Evolutionary conservation across 1,140 invertebrate species (phyloP), one percentile per base, ranked within the genome.

Genomic region (Hypsibius dujardini): DNA sequence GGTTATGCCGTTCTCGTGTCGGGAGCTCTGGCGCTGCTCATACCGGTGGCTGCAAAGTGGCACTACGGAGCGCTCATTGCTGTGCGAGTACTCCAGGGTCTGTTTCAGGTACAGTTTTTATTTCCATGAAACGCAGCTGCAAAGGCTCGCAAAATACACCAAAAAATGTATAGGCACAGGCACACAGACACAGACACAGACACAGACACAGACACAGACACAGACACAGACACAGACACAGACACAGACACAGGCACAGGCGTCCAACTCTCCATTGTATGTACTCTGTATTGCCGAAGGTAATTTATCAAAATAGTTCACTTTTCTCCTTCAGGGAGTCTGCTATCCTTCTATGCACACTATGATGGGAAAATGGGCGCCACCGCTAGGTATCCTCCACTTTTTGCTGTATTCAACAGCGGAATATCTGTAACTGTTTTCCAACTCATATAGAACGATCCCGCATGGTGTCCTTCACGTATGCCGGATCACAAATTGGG

Each of bases 311-410:
- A 28, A 28, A 28, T 28, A 28, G 28, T 28, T 28, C 28, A 28
- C 28, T 28, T 28, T 28, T 28, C 28, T 28, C 28, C 28, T 28
- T 28, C 28, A 90, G 88, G 90, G 90, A 62, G 90, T 93, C 0
- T 90, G 89, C 1, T 93, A 90, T 79, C 90, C 90, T 2, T 87
- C 88, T 74, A 91, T 92, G 70, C 89, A 92, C 78, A 87, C 87
- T 7, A 85, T 92, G 46, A 91, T 90, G 89, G 83, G 88, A 0
- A 84, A 86, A 72, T 95, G 91, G 90, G 86, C 89, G n/a, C 91
- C 90, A 42, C 86, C 87, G 0, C 76, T 86, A 40, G 28, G 28
- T 28, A 28, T 28, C 28, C 28, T 28, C 28, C 28, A 28, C 28
- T 28, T 28, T 28, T 28, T 28, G 28, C 28, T 28, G 28, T 28